Evolutionary conservation across 1,140 invertebrate genomes (phyloP).

Genomic region (Vollenhovia emeryi): DNA sequence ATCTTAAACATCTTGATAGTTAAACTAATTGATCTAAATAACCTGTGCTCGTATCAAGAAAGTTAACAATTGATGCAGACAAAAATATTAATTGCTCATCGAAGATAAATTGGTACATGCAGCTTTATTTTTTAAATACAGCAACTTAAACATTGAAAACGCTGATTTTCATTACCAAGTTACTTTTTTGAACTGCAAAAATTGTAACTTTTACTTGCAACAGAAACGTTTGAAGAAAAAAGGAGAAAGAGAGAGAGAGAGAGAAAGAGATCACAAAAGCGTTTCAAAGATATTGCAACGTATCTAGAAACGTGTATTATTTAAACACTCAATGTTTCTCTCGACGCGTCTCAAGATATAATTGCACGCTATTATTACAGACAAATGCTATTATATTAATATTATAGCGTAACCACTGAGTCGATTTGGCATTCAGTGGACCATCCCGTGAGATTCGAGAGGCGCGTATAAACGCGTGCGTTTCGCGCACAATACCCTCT

Average conservation of each 20-base stretch:
- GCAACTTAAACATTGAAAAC: neutral
- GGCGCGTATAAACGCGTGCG: neutral
- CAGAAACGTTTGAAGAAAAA: neutral
- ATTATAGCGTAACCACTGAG: neutral
- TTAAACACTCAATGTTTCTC: neutral
- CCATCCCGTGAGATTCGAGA: conserved; percentile 11
- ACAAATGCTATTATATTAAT: neutral
- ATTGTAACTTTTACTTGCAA: neutral
- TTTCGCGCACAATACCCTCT: neutral
- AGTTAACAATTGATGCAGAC: neutral
- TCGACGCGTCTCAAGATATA: neutral
- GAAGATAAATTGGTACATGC: neutral
- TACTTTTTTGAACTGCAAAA: neutral
- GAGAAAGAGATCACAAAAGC: neutral
- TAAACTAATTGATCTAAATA: neutral
- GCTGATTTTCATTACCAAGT: neutral
- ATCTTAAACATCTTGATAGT: neutral
- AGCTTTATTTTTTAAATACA: neutral
- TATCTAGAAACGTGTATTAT: neutral
- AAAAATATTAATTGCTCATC: neutral
- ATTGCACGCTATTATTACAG: neutral
- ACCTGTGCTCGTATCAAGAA: neutral
- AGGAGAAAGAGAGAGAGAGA: neutral
- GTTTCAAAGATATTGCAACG: neutral
- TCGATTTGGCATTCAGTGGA: conserved; percentile 30